These are phyloP conservation scores for Agrilus mali DNA, from an alignment of 2,888 invertebrate species.

Conservation along the genomic window DNA sequence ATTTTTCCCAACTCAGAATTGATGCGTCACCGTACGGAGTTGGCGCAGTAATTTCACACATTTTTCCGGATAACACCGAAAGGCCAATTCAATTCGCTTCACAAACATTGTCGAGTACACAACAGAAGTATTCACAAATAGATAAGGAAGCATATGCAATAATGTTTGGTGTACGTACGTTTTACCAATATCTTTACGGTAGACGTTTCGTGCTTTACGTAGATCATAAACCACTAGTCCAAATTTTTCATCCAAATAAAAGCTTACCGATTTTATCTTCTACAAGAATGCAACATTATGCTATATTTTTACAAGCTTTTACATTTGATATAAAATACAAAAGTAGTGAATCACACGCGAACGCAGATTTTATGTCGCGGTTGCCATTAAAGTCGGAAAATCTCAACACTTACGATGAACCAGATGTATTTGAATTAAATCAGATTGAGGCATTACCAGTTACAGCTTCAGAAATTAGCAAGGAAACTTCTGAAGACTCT, in stretches of 20 bases:
- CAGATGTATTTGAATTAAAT: neutral
- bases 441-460: slow-evolving; percentile 1
- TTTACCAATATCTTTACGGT: slow-evolving; percentile 1
- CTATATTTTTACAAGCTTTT: slow-evolving; percentile 1
- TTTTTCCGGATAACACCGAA: neutral
- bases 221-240: slow-evolving; percentile 3
- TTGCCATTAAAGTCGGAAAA: too few relatives aligned
- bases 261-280: slow-evolving; percentile 6
- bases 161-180: slow-evolving; percentile 2
- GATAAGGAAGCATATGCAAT: slow-evolving; percentile 4
- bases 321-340: slow-evolving; percentile 2
- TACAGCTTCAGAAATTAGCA: neutral
- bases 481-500: too few relatives aligned
- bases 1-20: too few relatives aligned
- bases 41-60: slow-evolving; percentile 1
- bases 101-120: neutral
- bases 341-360: neutral
- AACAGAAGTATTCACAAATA: slow-evolving; percentile 4
- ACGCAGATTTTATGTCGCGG: slow-evolving; percentile 1
- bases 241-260: slow-evolving; percentile 5
- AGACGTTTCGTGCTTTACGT: neutral
- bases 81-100: slow-evolving; percentile 1
- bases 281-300: slow-evolving; percentile 3
- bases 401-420: neutral
- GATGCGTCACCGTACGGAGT: slow-evolving; percentile 1